Evolutionary conservation across 2,888 invertebrate species (phyloP).

Genomic region (Lomographa bimaculata): DNA sequence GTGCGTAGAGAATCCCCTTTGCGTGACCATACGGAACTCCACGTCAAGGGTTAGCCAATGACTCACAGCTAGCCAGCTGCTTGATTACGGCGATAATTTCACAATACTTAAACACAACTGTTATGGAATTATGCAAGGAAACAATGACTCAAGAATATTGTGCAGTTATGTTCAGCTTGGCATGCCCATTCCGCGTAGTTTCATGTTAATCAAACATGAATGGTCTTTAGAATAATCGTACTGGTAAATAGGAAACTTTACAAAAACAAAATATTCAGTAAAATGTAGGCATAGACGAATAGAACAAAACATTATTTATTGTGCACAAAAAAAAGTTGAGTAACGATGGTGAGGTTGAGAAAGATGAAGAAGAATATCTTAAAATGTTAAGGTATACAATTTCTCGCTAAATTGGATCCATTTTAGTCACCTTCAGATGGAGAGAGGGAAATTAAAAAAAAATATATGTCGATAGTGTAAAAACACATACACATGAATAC

Average conservation of each 20-base stretch:
- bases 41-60: conserved; percentile 38
- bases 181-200: conserved; percentile 1
- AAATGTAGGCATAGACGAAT: too few species aligned
- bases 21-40: conserved; percentile 24
- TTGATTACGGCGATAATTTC: conserved; percentile 46
- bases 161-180: conserved; percentile 15
- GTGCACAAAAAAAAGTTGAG: too few species aligned
- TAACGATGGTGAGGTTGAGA: too few species aligned
- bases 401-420: too few species aligned
- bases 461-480: too few species aligned
- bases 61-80: conserved; percentile 56
- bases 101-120: conserved; percentile 57
- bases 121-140: conserved; percentile 47
- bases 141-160: conserved; percentile 33
- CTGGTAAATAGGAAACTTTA: not conserved
- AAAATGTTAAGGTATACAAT: too few species aligned
- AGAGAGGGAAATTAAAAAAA: too few species aligned
- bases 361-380: too few species aligned
- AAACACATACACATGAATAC: too few species aligned
- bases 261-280: too few species aligned
- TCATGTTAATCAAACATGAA: not conserved
- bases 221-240: conserved; percentile 4
- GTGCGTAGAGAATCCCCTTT: conserved; percentile 14
- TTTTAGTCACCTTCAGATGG: too few species aligned
- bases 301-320: too few species aligned